Evolutionary conservation across 1,140 invertebrate genomes (phyloP), one percentile per base, ranked within the genome.

Genomic region (Orchesella cincta): DNA sequence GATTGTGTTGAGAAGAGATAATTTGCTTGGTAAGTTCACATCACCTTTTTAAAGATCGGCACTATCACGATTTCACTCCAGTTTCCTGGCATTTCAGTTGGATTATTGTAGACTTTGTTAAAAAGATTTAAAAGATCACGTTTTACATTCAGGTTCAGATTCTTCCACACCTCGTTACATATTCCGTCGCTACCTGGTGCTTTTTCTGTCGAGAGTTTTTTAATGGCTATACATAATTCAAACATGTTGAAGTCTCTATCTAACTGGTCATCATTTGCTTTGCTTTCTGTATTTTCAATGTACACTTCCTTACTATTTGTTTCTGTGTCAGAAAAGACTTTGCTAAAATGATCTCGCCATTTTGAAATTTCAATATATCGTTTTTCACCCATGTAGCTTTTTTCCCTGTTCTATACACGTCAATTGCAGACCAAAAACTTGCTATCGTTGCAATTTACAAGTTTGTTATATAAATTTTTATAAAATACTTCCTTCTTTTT

Each of bases 1-100:
- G 33, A 75, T 54, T 16, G 75, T 76, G 70, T 83, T 82, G 1
- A 83, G 26, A 39, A 83, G 79, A 16, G 78, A 77, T 28, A 84
- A 82, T 62, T 84, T 83, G 23, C 39, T 33, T 3, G 82, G 76
- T 18, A 73, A 51, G 18, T 64, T 62, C 8, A 0, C 26, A 28
- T 82, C 78, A 28, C 80, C 79, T 75, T 82, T 83, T 74, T 83
- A 76, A 73, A 35, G 75, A 57, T 8, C 62, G 79, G 14, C 33
- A 67, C 28, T 0, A 77, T 78, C 8, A 62, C 35, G 0, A 76
- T 77, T 57, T 80, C 76, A 2, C 75, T 51, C 74, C 76, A 80
- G 8, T 28, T 29, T 1, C 8, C 14, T n/a, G 79, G 79, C 26
- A 72, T 28, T 52, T 14, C 36, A 14, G 23, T 34, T 12, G 28